Evolutionary conservation across 2,113 vertebrate genomes (phyloP).

Genomic region (Anguilla japonica): DNA sequence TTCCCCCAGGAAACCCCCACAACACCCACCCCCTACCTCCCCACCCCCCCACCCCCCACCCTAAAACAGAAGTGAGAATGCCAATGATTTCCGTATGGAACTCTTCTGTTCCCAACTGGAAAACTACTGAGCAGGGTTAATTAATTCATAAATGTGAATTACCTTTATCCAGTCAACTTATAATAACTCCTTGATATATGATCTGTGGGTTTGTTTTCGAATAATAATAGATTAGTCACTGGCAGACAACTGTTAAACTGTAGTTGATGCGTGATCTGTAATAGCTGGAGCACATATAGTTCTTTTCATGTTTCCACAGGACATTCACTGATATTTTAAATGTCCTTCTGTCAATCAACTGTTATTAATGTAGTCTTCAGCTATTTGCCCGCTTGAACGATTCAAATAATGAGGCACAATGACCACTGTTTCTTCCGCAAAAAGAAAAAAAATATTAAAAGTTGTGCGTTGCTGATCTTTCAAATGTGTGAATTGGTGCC

Average conservation of each 20-base stretch:
- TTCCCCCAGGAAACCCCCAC: slow-evolving; percentile 58
- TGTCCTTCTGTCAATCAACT: background rate
- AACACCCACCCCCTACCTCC: slow-evolving; percentile 39
- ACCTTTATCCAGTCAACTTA: background rate
- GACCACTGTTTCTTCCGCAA: background rate
- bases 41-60: slow-evolving; percentile 1
- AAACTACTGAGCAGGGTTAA: background rate
- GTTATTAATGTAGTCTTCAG: background rate
- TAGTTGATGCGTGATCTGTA: background rate
- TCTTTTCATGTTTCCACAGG: background rate
- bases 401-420: background rate
- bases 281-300: background rate
- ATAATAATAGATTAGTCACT: background rate
- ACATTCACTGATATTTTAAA: background rate
- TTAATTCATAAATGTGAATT: background rate
- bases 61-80: background rate
- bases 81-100: background rate
- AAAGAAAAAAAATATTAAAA: background rate
- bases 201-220: background rate
- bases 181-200: background rate
- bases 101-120: background rate
- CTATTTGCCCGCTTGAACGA: background rate
- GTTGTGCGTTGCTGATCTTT: background rate
- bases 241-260: background rate
- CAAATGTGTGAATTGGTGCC: background rate